phyloP scores from a whole-genome alignment of 1,140 invertebrate genomes.

The Macrobrachium nipponense region DNA sequence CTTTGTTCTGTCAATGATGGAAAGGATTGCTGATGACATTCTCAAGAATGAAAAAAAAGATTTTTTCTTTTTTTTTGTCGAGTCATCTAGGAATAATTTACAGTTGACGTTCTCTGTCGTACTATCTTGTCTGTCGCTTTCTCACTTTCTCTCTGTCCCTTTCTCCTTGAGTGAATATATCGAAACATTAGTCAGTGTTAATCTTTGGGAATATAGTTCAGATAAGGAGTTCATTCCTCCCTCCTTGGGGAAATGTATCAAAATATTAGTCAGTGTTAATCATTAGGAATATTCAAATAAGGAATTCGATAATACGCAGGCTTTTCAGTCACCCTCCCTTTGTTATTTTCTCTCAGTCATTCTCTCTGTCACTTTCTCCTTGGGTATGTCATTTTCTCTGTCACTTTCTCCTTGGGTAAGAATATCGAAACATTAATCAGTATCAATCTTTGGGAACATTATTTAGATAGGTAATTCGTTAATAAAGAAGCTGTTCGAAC shows the following conservation, averaged over 20 bases:
- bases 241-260: too few relatives aligned
- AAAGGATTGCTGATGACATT: too few relatives aligned
- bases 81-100: not conserved
- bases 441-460: not conserved
- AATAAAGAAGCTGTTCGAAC: not conserved
- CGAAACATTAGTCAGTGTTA: not conserved
- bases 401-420: not conserved
- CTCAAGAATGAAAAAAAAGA: too few relatives aligned
- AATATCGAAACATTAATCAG: not conserved
- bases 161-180: not conserved
- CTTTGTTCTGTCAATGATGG: not conserved
- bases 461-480: not conserved
- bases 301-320: not conserved
- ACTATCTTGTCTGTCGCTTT: not conserved
- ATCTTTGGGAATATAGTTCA: not conserved
- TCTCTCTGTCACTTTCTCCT: conserved; percentile 13
- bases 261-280: too few relatives aligned
- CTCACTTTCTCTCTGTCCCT: conserved; percentile 4
- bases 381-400: too few relatives aligned
- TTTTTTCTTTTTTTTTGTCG: not conserved
- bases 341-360: not conserved
- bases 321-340: not conserved
- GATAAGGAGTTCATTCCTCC: too few relatives aligned
- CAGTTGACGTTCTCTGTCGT: not conserved
- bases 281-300: not conserved